These are phyloP conservation scores for Drosophila aff. DNA, from an alignment of 1,140 invertebrate species.

Conservation along the genomic window DNA sequence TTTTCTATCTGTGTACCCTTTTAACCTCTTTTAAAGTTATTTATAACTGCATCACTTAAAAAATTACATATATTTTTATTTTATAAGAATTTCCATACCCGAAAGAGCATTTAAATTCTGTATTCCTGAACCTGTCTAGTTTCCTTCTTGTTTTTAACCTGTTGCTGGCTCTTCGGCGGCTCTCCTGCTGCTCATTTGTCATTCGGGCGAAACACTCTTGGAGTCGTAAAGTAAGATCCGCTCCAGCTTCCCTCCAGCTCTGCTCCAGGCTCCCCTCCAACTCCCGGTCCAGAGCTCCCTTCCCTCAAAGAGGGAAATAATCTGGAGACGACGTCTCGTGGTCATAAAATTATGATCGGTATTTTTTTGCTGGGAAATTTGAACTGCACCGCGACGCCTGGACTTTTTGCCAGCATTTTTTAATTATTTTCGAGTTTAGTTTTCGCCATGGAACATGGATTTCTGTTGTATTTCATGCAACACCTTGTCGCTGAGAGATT, in stretches of 20 bases:
- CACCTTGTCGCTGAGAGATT: conserved; percentile 52
- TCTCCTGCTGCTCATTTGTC: conserved; percentile 76
- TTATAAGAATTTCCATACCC: neutral
- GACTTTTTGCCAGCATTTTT: conserved; percentile 62
- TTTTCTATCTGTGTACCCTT: too few relatives aligned
- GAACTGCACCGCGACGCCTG: conserved; percentile 48
- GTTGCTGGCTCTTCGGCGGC: conserved; percentile 27
- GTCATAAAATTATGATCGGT: conserved; percentile 82
- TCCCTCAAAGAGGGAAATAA: conserved; percentile 21
- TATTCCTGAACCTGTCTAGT: neutral
- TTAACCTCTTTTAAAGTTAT: neutral
- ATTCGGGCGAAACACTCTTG: conserved; percentile 77
- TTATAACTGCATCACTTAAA: too few relatives aligned
- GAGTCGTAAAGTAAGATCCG: conserved; percentile 57
- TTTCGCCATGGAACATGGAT: conserved; percentile 67
- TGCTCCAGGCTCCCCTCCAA: conserved; percentile 1
- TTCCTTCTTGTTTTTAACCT: conserved; percentile 5
- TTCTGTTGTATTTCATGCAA: conserved; percentile 81
- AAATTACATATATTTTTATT: too few relatives aligned
- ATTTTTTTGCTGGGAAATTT: conserved; percentile 72
- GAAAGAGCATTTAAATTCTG: conserved; percentile 18
- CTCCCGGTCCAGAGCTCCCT: neutral
- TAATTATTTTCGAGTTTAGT: conserved; percentile 71
- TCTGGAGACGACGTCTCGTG: conserved; percentile 26
- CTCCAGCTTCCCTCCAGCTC: conserved; percentile 10